Evolutionary conservation across 2,888 invertebrate genomes (phyloP), one percentile per base, ranked within the genome.

Genomic region (Volucella zonaria): DNA sequence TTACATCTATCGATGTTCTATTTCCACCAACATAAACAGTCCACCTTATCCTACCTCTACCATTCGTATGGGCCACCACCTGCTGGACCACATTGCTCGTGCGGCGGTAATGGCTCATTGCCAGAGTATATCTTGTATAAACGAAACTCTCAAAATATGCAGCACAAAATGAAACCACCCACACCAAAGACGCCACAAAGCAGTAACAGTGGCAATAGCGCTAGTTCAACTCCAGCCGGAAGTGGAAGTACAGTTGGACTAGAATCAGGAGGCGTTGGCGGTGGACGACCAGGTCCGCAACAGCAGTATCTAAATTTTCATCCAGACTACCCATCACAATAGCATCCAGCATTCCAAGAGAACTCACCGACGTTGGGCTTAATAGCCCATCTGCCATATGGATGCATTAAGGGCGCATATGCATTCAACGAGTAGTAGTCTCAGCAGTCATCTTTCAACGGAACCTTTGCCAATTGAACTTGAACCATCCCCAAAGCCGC

Each of bases 381-480:
- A n/a, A 86, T 90, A 92, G 85, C 92, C 92, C 56, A 92, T 92
- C 54, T 96, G 92, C 93, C 96, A 68, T 95, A 96, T 96, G 89
- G 96, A 96, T 88, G 96, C n/a, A n/a, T n/a, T n/a, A 79, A 92
- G 96, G 87, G 94, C 96, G 56, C 96, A 96, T 90, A 96, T 96
- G 9, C 95, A 95, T 88, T 95, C 96, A 78, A 94, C 93, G 45
- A 88, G 87, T 61, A 91, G 89, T 75, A 89, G 88, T 71, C 89
- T 90, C 42, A 88, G 90, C 49, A 87, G 88, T 42, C 92, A 92
- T 88, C 92, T 92, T 88, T 89, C 91, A 14, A 90, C 90, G 76
- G 92, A 92, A 88, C 91, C 92, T 87, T 88, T 92, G 83, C 92
- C 92, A 73, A 92, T 92, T 82, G 92, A 92, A 87, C 89, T 94